Evolutionary conservation across 2,113 vertebrate species (phyloP), one percentile per base, ranked within the genome.

Genomic region (Hyla sarda): DNA sequence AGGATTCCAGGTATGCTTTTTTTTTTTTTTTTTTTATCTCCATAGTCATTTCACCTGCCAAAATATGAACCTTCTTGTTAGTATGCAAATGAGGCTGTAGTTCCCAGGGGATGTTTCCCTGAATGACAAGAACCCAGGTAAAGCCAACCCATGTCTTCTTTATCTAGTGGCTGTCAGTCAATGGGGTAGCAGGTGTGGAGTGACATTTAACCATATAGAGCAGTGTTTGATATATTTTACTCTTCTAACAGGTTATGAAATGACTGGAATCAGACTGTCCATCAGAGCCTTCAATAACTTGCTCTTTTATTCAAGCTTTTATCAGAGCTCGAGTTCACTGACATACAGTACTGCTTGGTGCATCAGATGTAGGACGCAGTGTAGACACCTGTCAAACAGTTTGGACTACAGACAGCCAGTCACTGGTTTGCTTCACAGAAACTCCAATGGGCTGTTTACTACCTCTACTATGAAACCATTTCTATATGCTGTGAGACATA

Each of bases 401-500:
- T 23, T 74, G 32, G 21, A 84, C 67, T 87, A 89, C 89, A 90
- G 88, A 84, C 90, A 84, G 52, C 86, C 87, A 60, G 87, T 91
- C 67, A 37, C 11, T 67, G 87, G 65, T 71, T 45, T 91, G 87
- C 92, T 90, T 62, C 89, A 91, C n/a, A 47, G 87, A 72, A 91
- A 89, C 82, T 52, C 88, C 58, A 56, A 87, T 79, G 80, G 82
- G 5, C 88, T 90, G 87, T 88, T 91, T 83, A 88, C 89, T 89
- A 89, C 89, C 11, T 90, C 89, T 81, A 90, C 90, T 65, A 89
- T 92, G 87, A 88, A 28, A 90, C 16, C 86, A 84, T 75, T 85
- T 48, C 67, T 93, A 82, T 80, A 92, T 94, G 91, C 92, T 19
- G 47, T 93, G 71, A 93, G 97, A 87, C 94, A 93, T 85, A 99